phyloP scores from a whole-genome alignment of 2,797 vertebrate species.

The Argentina silus region DNA sequence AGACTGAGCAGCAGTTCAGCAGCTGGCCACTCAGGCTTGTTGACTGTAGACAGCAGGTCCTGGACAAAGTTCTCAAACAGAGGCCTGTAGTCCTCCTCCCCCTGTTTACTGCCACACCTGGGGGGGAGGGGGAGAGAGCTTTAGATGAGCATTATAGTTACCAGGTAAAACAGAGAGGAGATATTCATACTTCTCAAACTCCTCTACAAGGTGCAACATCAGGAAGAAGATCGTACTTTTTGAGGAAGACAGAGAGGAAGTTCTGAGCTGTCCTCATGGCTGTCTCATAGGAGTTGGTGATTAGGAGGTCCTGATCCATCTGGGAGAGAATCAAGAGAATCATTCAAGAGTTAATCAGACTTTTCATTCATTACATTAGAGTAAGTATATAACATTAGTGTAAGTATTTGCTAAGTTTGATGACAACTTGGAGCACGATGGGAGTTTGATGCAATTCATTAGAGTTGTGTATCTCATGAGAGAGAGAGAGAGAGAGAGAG shows the following conservation, averaged over 20 bases:
- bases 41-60: slow-evolving; percentile 96
- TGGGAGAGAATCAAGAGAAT: slow-evolving; percentile 60
- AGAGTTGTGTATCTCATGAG: too few relatives aligned
- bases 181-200: too few relatives aligned
- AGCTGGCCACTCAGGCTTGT: slow-evolving; percentile 98
- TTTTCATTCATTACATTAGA: too few relatives aligned
- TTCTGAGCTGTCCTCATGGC: slow-evolving; percentile 98
- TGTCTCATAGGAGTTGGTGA: slow-evolving; percentile 97
- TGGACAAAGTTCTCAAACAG: slow-evolving; percentile 99
- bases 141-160: background rate
- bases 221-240: too few relatives aligned
- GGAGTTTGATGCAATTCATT: too few relatives aligned
- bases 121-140: background rate
- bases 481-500: too few relatives aligned
- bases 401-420: too few relatives aligned
- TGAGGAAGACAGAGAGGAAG: slow-evolving; percentile 97
- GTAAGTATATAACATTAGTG: too few relatives aligned
- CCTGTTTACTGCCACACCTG: slow-evolving; percentile 98
- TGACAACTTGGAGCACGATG: too few relatives aligned
- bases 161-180: background rate
- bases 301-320: slow-evolving; percentile 95
- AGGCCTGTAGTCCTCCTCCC: slow-evolving; percentile 97
- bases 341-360: slow-evolving; percentile 10
- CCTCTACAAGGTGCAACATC: too few relatives aligned
- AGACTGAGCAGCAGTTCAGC: slow-evolving; percentile 95